Evolutionary conservation across 2,113 vertebrate species (phyloP), one percentile per base, ranked within the genome.

Genomic region (Larimichthys crocea): DNA sequence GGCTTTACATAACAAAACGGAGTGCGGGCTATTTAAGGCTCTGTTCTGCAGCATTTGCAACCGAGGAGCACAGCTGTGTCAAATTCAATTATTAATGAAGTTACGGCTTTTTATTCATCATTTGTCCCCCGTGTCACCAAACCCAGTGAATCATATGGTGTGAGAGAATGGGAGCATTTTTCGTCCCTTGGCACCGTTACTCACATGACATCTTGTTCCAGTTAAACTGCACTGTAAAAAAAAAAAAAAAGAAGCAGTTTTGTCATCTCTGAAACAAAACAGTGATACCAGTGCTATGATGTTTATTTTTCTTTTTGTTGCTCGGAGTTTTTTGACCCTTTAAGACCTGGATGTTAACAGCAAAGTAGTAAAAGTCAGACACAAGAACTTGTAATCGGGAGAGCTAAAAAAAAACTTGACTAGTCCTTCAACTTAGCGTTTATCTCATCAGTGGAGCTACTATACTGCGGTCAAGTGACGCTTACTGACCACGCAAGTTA

Each of bases 61-160:
- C 76, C 14, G 62, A 89, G 63, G 35, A 83, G 60, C 85, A 81
- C 88, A 88, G 83, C 89, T 89, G 85, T 92, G 88, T 87, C 80
- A 20, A 22, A 46, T 73, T 90, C 69, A 89, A 91, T 90, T 92
- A 92, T 91, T 89, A 77, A 93, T 88, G 76, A 89, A 82, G 73
- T 80, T 79, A 42, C 78, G 71, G 70, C 73, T 79, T 90, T 92
- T 89, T 88, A 83, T 90, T 86, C 79, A 78, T 87, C 73, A 86
- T 88, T 84, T 84, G 78, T 78, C 85, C 89, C 88, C 53, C 24
- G 73, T 78, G 76, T 84, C 86, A 70, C 77, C 76, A 73, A 79
- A 80, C 61, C 75, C 80, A 69, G 65, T 89, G 85, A 79, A 53
- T 87, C 61, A 74, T 64, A 74, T 1, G 3, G 65, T 48, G 46